phyloP scores from a whole-genome alignment of 2,888 invertebrate species.

The Eupithecia vulgata region DNA sequence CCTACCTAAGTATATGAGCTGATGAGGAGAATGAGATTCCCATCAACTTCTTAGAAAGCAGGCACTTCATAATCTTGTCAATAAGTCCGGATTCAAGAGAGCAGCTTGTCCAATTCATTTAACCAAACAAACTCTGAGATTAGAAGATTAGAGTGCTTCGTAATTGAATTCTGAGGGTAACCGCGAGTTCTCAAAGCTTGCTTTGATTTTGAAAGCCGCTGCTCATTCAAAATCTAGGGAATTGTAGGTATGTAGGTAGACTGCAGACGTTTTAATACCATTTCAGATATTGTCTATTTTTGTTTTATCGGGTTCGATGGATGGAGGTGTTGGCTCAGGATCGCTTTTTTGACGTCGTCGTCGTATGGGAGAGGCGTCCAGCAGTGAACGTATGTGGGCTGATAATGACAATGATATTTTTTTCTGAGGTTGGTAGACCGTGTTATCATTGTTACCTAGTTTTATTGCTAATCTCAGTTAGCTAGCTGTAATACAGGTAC shows the following conservation, averaged over 20 bases:
- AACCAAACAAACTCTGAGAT: not conserved
- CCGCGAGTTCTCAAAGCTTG: conserved; percentile 6
- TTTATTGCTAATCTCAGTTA: too few species aligned
- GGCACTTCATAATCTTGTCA: not conserved
- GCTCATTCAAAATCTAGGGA: not conserved
- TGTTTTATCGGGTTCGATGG: too few species aligned
- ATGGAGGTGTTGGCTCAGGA: too few species aligned
- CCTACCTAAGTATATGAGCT: not conserved
- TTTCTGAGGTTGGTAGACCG: too few species aligned
- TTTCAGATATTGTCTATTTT: too few species aligned
- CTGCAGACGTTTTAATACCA: not conserved
- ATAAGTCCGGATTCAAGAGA: not conserved
- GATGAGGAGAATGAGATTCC: not conserved
- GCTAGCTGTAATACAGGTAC: not conserved
- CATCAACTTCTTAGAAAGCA: not conserved
- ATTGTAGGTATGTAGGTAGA: not conserved
- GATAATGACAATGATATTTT: too few species aligned
- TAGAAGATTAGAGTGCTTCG: not conserved
- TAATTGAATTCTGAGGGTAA: conserved; percentile 13
- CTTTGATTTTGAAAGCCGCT: conserved; percentile 1
- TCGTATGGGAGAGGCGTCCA: too few species aligned
- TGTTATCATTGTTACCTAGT: too few species aligned
- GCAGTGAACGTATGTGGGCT: too few species aligned
- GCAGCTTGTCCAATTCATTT: conserved; percentile 3
- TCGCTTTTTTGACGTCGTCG: too few species aligned